Base-by-base conservation (phyloP, 2,888 invertebrate species). In the Malthinus flaveolus region DNA sequence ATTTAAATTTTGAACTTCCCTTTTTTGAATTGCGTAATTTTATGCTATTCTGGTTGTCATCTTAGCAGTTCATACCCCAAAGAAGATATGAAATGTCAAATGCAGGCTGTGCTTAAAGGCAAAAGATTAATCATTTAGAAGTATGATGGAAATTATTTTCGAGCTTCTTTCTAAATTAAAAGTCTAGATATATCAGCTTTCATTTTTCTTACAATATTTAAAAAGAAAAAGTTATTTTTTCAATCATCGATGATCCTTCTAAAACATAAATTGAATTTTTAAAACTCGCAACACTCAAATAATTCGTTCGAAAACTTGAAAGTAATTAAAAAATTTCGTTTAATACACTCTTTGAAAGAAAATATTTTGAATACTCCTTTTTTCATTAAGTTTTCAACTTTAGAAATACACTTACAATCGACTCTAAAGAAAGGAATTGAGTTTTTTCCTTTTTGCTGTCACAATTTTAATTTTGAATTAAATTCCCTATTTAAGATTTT, bases 1-100 rank as follows among this genome's bases (percentile, higher is more conserved):
- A 37, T 39, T 12, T 37, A 45, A 52, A 35, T 52, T 52, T 44
- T 45, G 44, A 52, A 46, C 15, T 42, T 42, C 48, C 48, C 39
- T 48, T 53, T 58, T 50, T 49, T 15, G 39, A 42, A n/a, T 48
- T 46, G 33, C 32, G 39, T 37, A 46, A 37, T 37, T 48, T 23
- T 49, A 42, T 47, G 48, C 47, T 37, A 45, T 54, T 54, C 33
- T 54, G 54, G 47, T 36, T 48, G 48, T 54, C 54, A 47, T 54
- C 47, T 46, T 47, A 36, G 32, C 49, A 48, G 44, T 31, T 23
- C 53, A 34, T 11, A 42, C 51, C 23, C 23, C 34, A 46, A 58
- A 58, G 32, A 59, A 55, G 59, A 59, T 55, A 55, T 50, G 61
- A 58, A 54, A 61, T 55, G 61, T 61, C 61, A 61, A 55, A 54